Percentiles rank a stretch among this genome's conserved stretches.
These are phyloP conservation scores for Trichogramma evanescens DNA, from an alignment of 2,888 invertebrate species.

Conservation along the genomic window DNA sequence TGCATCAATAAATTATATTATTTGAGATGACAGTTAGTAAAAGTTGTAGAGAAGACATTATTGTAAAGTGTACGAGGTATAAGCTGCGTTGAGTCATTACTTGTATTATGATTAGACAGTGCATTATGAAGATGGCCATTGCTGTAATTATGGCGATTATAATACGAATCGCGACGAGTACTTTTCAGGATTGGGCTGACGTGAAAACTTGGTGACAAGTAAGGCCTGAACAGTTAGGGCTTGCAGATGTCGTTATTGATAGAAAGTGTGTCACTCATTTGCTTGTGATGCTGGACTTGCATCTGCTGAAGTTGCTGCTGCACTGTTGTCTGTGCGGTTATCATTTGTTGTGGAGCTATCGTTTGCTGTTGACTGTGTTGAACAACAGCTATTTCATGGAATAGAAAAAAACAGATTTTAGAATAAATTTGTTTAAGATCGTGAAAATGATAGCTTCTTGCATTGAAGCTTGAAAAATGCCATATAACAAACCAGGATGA, in stretches of 20 bases:
- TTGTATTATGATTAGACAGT: slow-evolving; percentile 1
- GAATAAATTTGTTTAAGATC: neutral
- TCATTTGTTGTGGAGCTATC: slow-evolving; percentile 5
- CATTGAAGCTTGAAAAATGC: neutral
- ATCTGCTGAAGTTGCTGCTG: slow-evolving; percentile 11
- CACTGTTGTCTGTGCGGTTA: slow-evolving; percentile 14
- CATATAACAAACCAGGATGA: slow-evolving; percentile 8
- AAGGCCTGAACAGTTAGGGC: slow-evolving; percentile 48
- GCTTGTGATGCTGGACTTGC: slow-evolving; percentile 28
- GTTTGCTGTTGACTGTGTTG: slow-evolving; percentile 8
- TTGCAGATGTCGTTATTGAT: slow-evolving; percentile 45
- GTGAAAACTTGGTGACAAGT: slow-evolving; percentile 38
- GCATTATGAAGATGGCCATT: slow-evolving; percentile 16
- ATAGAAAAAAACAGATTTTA: neutral
- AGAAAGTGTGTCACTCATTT: slow-evolving; percentile 38
- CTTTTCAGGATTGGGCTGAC: no score
- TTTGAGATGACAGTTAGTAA: slow-evolving; percentile 44
- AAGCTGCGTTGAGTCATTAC: slow-evolving; percentile 19
- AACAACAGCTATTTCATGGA: no score
- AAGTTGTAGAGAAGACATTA: slow-evolving; percentile 43
- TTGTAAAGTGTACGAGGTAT: slow-evolving; percentile 41
- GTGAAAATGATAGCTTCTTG: neutral
- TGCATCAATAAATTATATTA: slow-evolving; percentile 21
- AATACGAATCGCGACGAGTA: neutral
- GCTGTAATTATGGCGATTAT: neutral